A percentile compares a stretch with the other conserved stretches of the same genome.
Evolutionary conservation across 2,797 vertebrate genomes (phyloP).

Genomic region (Allobates femoralis): DNA sequence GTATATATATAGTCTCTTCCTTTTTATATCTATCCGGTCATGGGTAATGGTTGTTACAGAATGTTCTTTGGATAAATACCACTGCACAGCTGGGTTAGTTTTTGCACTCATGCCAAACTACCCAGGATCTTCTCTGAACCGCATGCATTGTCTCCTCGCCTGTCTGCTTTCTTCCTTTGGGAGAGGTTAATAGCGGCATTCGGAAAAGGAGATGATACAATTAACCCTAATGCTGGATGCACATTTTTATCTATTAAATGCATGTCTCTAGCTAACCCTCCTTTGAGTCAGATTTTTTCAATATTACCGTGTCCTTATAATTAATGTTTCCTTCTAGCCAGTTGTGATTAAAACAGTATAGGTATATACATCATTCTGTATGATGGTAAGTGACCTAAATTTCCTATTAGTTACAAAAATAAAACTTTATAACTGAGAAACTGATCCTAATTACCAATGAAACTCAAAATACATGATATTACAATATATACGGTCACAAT

Average conservation of each 20-base stretch:
- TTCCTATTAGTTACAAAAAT: background rate
- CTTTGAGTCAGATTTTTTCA: background rate
- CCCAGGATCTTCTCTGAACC: conserved; percentile 5
- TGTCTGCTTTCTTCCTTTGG: conserved; percentile 11
- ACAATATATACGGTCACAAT: background rate
- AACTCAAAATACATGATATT: background rate
- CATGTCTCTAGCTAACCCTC: background rate
- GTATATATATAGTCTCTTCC: background rate
- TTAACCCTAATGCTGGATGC: background rate
- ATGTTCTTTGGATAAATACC: conserved; percentile 38
- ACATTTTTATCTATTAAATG: background rate
- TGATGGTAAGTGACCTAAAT: background rate
- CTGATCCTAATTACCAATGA: background rate
- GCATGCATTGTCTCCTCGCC: conserved; percentile 22
- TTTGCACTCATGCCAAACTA: conserved; percentile 43
- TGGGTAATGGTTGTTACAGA: background rate
- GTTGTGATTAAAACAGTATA: background rate
- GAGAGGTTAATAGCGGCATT: conserved; percentile 17
- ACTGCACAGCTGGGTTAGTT: conserved; percentile 44
- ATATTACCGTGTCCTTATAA: background rate
- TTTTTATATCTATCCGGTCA: background rate
- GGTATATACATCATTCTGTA: background rate
- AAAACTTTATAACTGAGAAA: background rate
- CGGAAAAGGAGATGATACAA: background rate
- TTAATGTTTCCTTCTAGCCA: background rate